Conservation (phyloP, 2,888 invertebrate genomes). For the Parapristionchus giblindavisi region DNA sequence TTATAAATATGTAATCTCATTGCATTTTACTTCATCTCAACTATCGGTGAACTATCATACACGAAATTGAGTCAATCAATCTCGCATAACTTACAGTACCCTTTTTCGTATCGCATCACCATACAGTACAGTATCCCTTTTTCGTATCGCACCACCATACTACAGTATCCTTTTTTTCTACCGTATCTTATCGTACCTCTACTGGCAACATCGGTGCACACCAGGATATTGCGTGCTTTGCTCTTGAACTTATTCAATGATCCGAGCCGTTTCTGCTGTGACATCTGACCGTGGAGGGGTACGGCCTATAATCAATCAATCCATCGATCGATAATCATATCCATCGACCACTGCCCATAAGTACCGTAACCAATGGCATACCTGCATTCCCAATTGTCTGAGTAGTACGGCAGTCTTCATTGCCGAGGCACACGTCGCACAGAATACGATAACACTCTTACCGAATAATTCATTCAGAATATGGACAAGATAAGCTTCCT, state of each 20-base stretch:
- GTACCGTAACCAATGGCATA: too few species aligned
- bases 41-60: too few species aligned
- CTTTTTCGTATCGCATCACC: neutral
- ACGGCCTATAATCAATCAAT: conserved; percentile 76
- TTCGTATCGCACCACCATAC: neutral
- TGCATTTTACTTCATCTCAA: too few species aligned
- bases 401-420: conserved; percentile 87
- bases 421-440: conserved; percentile 91
- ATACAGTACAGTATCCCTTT: neutral
- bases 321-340: too few species aligned
- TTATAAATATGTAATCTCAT: too few species aligned
- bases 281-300: conserved; percentile 98
- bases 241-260: conserved; percentile 95
- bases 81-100: neutral
- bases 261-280: conserved; percentile 90
- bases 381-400: conserved; percentile 83
- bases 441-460: conserved; percentile 96
- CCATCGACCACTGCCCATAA: too few species aligned
- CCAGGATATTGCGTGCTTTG: conserved; percentile 89
- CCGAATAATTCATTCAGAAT: conserved; percentile 90
- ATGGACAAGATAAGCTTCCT: conserved; percentile 95
- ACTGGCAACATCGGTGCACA: conserved; percentile 98
- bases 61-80: neutral
- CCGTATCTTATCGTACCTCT: conserved; percentile 72
- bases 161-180: neutral